phyloP scores from a whole-genome alignment of 2,888 invertebrate genomes.

The Drosophila merina region DNA sequence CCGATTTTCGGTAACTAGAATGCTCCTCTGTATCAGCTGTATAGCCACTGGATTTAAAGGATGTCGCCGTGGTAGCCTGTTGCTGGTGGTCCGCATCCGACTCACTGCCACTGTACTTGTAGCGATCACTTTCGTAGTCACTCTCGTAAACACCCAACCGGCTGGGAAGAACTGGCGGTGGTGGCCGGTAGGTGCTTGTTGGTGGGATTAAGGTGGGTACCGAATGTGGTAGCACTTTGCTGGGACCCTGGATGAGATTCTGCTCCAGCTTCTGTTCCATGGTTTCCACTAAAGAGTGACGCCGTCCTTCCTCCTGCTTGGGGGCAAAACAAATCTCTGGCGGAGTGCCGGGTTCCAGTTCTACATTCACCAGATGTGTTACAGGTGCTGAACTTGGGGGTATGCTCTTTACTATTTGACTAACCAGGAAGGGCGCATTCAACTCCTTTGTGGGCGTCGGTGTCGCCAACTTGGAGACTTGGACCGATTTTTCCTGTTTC shows the following conservation, averaged over 20 bases:
- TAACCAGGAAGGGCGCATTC: constrained; percentile 85
- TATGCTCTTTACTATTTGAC: constrained; percentile 78
- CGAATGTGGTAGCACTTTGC: constrained; percentile 85
- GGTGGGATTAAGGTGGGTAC: constrained; percentile 86
- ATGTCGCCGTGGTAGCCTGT: constrained; percentile 62
- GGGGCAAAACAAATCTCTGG: constrained; percentile 88
- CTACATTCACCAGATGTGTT: constrained; percentile 84
- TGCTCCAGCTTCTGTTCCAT: constrained; percentile 86
- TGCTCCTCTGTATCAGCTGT: constrained; percentile 90
- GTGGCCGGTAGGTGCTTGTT: constrained; percentile 82
- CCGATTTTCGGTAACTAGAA: constrained; percentile 81
- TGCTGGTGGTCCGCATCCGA: constrained; percentile 85
- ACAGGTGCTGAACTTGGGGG: constrained; percentile 46
- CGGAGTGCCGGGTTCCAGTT: constrained; percentile 88
- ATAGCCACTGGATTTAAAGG: constrained; percentile 86
- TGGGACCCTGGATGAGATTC: constrained; percentile 85
- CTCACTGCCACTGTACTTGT: constrained; percentile 88
- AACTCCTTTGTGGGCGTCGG: constrained; percentile 81
- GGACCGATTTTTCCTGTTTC: constrained; percentile 53
- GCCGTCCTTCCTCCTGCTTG: constrained; percentile 83
- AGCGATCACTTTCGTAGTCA: constrained; percentile 89
- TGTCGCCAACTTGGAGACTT: constrained; percentile 55
- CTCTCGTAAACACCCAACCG: constrained; percentile 87
- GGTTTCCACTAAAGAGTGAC: constrained; percentile 86
- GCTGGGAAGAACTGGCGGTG: constrained; percentile 86